Evolutionary conservation across 2,797 vertebrate species (phyloP), one percentile per base, ranked within the genome.

Genomic region (Labeo calbasu): DNA sequence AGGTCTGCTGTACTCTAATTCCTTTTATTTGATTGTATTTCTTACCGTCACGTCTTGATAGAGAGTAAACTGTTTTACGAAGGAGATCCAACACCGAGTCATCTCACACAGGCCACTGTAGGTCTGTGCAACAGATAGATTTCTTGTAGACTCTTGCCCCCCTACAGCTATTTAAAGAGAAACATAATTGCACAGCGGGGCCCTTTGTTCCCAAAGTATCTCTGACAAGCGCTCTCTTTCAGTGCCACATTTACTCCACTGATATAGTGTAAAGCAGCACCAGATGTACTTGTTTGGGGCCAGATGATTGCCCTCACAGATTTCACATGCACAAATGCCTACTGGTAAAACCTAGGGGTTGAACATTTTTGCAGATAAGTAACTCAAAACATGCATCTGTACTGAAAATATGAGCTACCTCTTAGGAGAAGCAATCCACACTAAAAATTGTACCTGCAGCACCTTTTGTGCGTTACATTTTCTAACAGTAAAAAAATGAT

Each of bases 101-200:
- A 75, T 48, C n/a, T 77, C 48, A 23, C 48, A 40, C 36, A 76
- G 28, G 48, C n/a, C 63, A 48, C 36, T 57, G 50, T 57, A 12
- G 25, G 36, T n/a, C 50, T 59, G 73, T 59, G 73, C 73, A 83
- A 77, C 72, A 57, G 73, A 83, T 40, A 63, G 75, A 79, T 63
- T 65, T 84, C 55, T 70, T 63, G 55, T 46, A 72, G 53, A 72
- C 51, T 19, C 28, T 59, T 81, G 53, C 68, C 75, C 53, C 23
- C 75, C 46, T 50, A 21, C 12, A 78, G 55, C 68, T 84, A 78
- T 84, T 84, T 70, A 71, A 78, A 79, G 68, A 63, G 68, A 72
- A 71, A 68, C 19, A 72, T 84, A 79, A 84, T 72, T 79, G 76
- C 76, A 84, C 82, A 79, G 66, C 75, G 17, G 53, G 66, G 43